phyloP scores from a whole-genome alignment of 2,888 invertebrate genomes.

The Salpingus planirostris region DNA sequence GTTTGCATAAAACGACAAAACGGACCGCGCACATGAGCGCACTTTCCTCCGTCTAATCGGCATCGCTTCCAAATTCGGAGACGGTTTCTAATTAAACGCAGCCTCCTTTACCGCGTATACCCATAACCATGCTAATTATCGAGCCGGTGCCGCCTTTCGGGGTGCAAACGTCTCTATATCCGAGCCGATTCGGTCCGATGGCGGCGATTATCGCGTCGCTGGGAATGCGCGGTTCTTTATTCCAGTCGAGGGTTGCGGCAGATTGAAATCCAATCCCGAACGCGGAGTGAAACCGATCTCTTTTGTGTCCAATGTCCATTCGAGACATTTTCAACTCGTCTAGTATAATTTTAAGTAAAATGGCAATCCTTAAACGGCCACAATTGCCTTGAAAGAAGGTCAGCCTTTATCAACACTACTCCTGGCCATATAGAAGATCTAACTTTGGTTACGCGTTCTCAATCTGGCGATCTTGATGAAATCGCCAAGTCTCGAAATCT shows the following conservation, averaged over 20 bases:
- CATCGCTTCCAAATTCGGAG: conserved; percentile 9
- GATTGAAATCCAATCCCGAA: too few relatives aligned
- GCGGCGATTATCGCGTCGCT: too few relatives aligned
- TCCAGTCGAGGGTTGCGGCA: too few relatives aligned
- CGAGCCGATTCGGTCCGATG: too few relatives aligned
- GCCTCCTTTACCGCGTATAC: too few relatives aligned
- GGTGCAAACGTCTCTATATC: too few relatives aligned
- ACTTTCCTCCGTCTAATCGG: conserved; percentile 8
- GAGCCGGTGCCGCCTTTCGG: conserved; percentile 2
- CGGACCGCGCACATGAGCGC: conserved; percentile 1
- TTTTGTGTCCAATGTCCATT: not conserved
- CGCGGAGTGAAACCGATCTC: not conserved
- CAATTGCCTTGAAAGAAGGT: conserved; percentile 8
- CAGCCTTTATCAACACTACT: conserved; percentile 7
- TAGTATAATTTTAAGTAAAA: too few relatives aligned
- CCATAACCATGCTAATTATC: too few relatives aligned
- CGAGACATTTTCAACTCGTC: not conserved
- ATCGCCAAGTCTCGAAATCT: too few relatives aligned
- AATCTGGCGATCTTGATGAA: too few relatives aligned
- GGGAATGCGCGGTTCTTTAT: too few relatives aligned
- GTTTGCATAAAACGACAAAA: not conserved
- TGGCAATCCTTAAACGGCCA: not conserved
- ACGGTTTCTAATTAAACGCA: conserved; percentile 13
- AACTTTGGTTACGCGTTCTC: conserved; percentile 9
- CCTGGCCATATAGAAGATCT: conserved; percentile 7